phyloP scores from a whole-genome alignment of 2,113 vertebrate genomes.

The Pangasianodon hypophthalmus region DNA sequence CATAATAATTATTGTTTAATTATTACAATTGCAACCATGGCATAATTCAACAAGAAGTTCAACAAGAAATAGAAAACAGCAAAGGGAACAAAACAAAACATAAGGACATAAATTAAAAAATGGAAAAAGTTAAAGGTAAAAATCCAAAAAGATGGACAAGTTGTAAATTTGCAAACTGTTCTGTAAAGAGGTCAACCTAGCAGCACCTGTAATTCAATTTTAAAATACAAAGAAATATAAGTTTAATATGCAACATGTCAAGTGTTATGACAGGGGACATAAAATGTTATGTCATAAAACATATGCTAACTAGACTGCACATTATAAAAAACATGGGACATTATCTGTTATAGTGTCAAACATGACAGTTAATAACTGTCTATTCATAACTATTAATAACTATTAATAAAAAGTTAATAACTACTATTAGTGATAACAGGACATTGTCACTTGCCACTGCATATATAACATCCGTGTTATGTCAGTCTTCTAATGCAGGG shows the following conservation, averaged over 20 bases:
- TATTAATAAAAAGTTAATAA: too few relatives aligned
- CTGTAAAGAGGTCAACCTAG: neutral
- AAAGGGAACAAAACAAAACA: neutral
- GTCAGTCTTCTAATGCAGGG: neutral
- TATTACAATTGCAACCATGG: neutral
- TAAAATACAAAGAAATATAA: neutral
- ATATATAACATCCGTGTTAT: neutral
- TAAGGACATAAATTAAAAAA: neutral
- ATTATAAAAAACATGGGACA: neutral
- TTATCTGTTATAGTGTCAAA: neutral
- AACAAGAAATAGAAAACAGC: neutral
- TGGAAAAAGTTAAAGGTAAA: too few relatives aligned
- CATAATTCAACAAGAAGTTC: neutral
- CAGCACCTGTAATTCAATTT: neutral
- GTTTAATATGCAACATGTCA: neutral
- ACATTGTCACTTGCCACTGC: neutral
- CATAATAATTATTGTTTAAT: neutral
- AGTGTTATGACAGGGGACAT: neutral
- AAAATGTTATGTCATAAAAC: neutral
- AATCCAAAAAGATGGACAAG: neutral
- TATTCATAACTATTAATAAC: too few relatives aligned
- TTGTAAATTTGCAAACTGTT: neutral
- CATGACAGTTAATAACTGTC: neutral
- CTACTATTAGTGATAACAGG: neutral
- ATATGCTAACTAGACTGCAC: neutral